Evolutionary conservation across 2,797 vertebrate species (phyloP).

Genomic region (Molothrus aeneus): DNA sequence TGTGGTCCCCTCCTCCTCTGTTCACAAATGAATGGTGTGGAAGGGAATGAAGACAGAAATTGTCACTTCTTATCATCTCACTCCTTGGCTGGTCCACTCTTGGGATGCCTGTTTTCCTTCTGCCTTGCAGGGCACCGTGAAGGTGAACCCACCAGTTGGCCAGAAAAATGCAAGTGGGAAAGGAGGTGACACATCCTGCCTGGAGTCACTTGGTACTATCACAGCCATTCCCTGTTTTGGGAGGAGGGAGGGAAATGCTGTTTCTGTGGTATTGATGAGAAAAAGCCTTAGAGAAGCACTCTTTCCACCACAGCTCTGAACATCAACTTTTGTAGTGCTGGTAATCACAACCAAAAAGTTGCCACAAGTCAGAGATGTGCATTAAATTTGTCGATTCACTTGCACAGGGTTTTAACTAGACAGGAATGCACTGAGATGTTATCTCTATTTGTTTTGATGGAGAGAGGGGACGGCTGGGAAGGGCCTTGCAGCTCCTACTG

Average conservation of each 20-base stretch:
- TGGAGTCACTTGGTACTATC: fast-evolving
- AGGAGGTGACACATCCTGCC: neutral
- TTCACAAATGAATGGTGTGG: neutral
- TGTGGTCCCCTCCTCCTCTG: neutral
- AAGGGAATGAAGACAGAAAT: neutral
- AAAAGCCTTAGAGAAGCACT: neutral
- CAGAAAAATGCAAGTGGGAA: neutral
- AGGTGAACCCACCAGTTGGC: neutral
- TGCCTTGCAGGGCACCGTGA: neutral
- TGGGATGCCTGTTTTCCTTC: neutral
- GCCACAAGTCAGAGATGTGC: neutral
- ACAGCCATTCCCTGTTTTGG: fast-evolving
- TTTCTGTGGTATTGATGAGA: neutral
- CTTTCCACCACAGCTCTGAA: neutral
- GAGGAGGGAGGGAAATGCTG: neutral
- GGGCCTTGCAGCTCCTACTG: neutral
- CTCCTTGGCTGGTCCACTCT: neutral
- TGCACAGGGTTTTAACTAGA: neutral
- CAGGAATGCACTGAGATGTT: neutral
- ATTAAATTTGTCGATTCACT: neutral
- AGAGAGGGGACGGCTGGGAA: neutral
- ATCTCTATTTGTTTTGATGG: neutral
- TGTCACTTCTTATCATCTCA: neutral
- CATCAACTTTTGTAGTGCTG: neutral
- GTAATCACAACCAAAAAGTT: neutral